A percentile compares a stretch with the other conserved stretches of the same genome.
Conservation (phyloP, 2,888 invertebrate genomes). For the Ophion slaviceki region DNA sequence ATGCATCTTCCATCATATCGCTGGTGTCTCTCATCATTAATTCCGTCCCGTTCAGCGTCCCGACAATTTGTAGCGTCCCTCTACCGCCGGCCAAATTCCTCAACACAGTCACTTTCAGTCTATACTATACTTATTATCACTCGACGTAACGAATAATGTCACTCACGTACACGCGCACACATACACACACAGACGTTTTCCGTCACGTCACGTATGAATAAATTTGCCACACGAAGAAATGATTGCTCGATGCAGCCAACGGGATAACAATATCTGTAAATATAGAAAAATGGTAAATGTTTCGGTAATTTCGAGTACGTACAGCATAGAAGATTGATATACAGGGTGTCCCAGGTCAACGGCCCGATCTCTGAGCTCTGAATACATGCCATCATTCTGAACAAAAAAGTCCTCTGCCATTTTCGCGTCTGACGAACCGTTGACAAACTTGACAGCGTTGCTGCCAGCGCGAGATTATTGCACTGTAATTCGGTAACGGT, state of each 20-base stretch:
- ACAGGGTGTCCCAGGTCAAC: too few species aligned
- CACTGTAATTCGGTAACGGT: too few species aligned
- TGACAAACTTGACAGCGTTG: too few species aligned
- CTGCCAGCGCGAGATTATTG: too few species aligned
- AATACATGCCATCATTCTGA: too few species aligned
- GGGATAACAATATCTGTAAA: slow-evolving; percentile 7
- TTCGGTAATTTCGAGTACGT: not conserved
- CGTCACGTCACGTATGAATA: not conserved
- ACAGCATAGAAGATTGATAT: not conserved
- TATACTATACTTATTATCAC: not conserved
- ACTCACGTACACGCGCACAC: slow-evolving; percentile 4
- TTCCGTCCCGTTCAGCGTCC: slow-evolving; percentile 9
- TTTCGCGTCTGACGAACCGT: too few species aligned
- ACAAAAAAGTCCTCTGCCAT: too few species aligned
- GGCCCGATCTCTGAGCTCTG: too few species aligned
- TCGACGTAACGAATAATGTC: slow-evolving; percentile 9
- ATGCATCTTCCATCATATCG: slow-evolving; percentile 80
- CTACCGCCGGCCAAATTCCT: slow-evolving; percentile 19
- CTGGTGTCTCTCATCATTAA: slow-evolving; percentile 77
- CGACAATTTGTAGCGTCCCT: slow-evolving; percentile 23
- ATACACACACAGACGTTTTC: not conserved
- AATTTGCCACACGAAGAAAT: slow-evolving; percentile 14
- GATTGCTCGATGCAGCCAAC: not conserved
- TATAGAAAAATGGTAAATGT: slow-evolving; percentile 5
- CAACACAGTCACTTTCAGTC: slow-evolving; percentile 8